These are phyloP conservation scores for Vimba vimba DNA, from an alignment of 2,113 vertebrate genomes.

Conservation along the genomic window DNA sequence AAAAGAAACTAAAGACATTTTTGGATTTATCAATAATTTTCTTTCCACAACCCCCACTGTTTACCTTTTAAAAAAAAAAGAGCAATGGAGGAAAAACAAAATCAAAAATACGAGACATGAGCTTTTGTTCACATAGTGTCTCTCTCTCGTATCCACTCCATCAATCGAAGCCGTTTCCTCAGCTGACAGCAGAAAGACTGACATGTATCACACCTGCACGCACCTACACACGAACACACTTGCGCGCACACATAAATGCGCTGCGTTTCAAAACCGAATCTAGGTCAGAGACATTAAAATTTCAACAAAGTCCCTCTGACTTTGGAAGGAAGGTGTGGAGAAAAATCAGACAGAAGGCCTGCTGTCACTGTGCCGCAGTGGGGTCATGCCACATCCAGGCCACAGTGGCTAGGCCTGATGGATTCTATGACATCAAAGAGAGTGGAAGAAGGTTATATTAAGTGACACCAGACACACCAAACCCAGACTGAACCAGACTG, in stretches of 20 bases:
- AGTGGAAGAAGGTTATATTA: background rate
- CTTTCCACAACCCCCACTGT: conserved; percentile 62
- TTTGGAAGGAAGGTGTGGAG: conserved; percentile 63
- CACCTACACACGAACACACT: conserved; percentile 44
- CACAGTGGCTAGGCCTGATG: conserved; percentile 11
- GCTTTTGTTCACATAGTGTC: conserved; percentile 59
- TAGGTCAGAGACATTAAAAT: conserved; percentile 79
- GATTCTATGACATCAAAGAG: conserved; percentile 2
- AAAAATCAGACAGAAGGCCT: conserved; percentile 65
- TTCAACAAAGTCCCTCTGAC: conserved; percentile 73
- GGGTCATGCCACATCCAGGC: conserved; percentile 51
- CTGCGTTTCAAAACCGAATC: conserved; percentile 61
- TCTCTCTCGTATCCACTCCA: conserved; percentile 42
- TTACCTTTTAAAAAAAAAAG: conserved; percentile 50
- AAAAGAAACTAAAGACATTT: conserved; percentile 9
- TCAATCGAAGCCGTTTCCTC: conserved; percentile 58
- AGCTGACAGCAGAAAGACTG: conserved; percentile 69
- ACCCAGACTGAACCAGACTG: background rate
- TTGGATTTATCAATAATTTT: conserved; percentile 56
- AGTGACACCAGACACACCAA: conserved; percentile 4
- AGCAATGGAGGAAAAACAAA: conserved; percentile 50
- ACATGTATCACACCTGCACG: conserved; percentile 62
- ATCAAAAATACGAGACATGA: conserved; percentile 57
- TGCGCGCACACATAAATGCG: conserved; percentile 23
- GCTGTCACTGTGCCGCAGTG: conserved; percentile 39